Base-by-base conservation (phyloP, 2,888 invertebrate species). In the Leptinotarsa tumamoca region DNA sequence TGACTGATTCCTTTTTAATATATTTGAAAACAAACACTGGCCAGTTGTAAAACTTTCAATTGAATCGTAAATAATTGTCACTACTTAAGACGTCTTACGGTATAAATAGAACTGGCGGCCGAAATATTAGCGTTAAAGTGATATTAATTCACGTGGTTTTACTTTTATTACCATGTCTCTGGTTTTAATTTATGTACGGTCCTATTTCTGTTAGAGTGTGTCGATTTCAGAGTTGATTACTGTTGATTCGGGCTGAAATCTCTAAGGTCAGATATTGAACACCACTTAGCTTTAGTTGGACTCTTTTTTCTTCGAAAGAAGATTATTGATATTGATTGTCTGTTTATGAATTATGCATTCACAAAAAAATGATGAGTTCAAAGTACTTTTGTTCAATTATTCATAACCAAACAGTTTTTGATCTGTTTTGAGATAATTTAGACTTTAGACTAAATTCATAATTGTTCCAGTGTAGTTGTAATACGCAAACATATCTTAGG, bases 21-120 rank as follows among this genome's bases (percentile, higher is more conserved):
- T 58, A 23, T 13, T 58, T 58, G 21, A 58, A 58, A 58, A 58
- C 56, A 58, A 58, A 58, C 56, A 58, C n/a, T 18, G 18, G 23
- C 56, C 18, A 58, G 13, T 58, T 18, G 23, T 58, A 21, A 58
- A 58, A 58, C 56, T 58, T 23, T 58, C 56, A 58, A 58, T 58
- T 23, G 56, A 58, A 58, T 13, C 56, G 23, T 58, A 21, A 58
- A 21, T 58, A 13, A 58, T 58, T 58, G 56, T 58, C 23, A 58
- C 21, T 58, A 58, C 56, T 58, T 4, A 58, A 58, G 13, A 23
- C 4, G 56, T 58, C 23, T 58, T 21, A 23, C 21, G 56, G 21
- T 58, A 21, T 21, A 18, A 58, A 58, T 58, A 21, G 21, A 58
- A 58, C 15, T 58, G 56, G 18, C 56, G 56, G 18, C 56, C 10